Evolutionary conservation across 2,888 invertebrate species (phyloP).

Genomic region (Pardosa pseudoannulata): DNA sequence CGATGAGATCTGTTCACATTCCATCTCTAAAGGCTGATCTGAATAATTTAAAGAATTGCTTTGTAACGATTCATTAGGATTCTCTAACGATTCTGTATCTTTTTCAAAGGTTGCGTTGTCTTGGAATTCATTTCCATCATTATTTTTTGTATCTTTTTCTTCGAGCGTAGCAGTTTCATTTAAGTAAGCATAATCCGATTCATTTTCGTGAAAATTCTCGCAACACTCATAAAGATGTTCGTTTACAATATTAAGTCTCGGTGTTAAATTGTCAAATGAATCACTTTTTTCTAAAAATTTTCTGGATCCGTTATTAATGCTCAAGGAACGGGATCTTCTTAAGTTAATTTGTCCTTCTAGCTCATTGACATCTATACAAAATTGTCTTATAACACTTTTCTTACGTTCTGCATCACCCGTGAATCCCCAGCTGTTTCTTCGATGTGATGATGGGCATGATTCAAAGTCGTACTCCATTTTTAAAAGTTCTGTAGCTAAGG

Average conservation of each 20-base stretch:
- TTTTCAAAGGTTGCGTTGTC: no score
- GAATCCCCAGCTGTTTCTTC: slow-evolving; percentile 71
- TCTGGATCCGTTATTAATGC: not conserved
- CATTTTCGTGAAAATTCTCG: not conserved
- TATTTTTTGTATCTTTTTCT: not conserved
- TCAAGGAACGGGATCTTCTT: slow-evolving; percentile 30
- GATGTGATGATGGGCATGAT: not conserved
- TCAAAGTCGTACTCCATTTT: slow-evolving; percentile 63
- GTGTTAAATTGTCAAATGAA: slow-evolving; percentile 30
- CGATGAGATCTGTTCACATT: not conserved
- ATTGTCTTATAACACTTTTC: slow-evolving; percentile 51
- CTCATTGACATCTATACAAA: slow-evolving; percentile 38
- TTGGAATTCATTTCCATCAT: no score
- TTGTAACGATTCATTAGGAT: no score
- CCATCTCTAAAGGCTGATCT: no score
- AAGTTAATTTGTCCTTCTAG: slow-evolving; percentile 36
- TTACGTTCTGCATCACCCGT: slow-evolving; percentile 62
- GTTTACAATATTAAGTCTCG: not conserved
- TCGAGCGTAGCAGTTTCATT: not conserved
- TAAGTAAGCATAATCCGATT: not conserved
- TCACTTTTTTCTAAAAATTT: slow-evolving; percentile 9
- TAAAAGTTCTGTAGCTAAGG: slow-evolving; percentile 37
- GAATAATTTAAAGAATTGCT: no score
- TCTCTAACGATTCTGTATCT: no score
- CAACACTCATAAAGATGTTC: slow-evolving; percentile 9